phyloP scores from a whole-genome alignment of 2,888 invertebrate genomes.

The Eustalomyia histrio region DNA sequence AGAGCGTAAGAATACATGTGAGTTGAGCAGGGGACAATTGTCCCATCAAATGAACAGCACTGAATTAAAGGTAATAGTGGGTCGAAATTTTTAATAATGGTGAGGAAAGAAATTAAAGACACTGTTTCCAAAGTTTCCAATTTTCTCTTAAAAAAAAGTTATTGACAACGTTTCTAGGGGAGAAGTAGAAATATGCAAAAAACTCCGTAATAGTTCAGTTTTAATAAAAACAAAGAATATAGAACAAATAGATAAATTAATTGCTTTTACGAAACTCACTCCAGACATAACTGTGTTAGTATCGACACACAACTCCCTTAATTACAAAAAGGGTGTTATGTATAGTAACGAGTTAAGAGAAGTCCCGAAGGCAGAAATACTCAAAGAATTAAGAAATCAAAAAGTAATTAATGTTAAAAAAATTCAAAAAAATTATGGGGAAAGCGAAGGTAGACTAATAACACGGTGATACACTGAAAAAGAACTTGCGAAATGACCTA shows the following conservation, averaged over 20 bases:
- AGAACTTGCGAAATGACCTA: too few species aligned
- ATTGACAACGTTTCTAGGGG: constrained; percentile 17
- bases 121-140: too few species aligned
- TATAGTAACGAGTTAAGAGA: constrained; percentile 12
- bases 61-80: too few species aligned
- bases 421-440: constrained; percentile 56
- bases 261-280: constrained; percentile 9
- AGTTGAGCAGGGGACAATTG: too few species aligned
- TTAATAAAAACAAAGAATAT: constrained; percentile 41
- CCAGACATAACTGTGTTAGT: constrained; percentile 6
- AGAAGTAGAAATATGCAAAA: constrained; percentile 40
- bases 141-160: constrained; percentile 24
- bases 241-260: constrained; percentile 17
- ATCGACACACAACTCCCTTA: constrained; percentile 26
- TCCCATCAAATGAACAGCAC: too few species aligned
- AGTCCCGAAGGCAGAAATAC: constrained; percentile 1
- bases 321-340: constrained; percentile 32
- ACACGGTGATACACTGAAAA: too few species aligned
- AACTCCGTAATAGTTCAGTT: constrained; percentile 33
- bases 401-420: constrained; percentile 52
- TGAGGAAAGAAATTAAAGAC: too few species aligned
- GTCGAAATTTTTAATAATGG: too few species aligned
- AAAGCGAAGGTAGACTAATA: too few species aligned
- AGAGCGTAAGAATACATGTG: too few species aligned
- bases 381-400: constrained; percentile 43